phyloP scores from a whole-genome alignment of 2,888 invertebrate genomes.

The Cephus runcator region DNA sequence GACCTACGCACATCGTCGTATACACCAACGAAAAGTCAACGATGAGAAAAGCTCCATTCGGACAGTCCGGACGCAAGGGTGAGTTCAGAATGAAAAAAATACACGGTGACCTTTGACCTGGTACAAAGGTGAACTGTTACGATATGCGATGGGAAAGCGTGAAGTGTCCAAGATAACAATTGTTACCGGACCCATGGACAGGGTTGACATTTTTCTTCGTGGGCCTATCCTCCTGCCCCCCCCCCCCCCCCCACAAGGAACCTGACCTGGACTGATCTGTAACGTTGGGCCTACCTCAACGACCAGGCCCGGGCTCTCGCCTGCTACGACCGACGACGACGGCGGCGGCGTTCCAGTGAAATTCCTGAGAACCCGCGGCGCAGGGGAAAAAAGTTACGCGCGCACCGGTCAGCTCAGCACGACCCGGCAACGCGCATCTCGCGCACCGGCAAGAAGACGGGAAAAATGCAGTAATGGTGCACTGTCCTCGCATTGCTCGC shows the following conservation, averaged over 20 bases:
- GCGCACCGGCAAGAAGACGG: slow-evolving; percentile 47
- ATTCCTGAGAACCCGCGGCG: slow-evolving; percentile 54
- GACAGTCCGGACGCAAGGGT: neutral
- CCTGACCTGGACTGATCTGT: neutral
- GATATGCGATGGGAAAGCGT: neutral
- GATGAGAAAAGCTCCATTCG: neutral
- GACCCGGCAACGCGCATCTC: slow-evolving; percentile 40
- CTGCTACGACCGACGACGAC: slow-evolving; percentile 23
- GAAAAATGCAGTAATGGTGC: slow-evolving; percentile 65
- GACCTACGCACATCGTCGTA: neutral
- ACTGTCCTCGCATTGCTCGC: slow-evolving; percentile 64
- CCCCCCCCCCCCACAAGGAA: neutral
- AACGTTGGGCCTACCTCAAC: slow-evolving; percentile 49
- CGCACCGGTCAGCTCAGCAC: slow-evolving; percentile 36
- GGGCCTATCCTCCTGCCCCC: neutral
- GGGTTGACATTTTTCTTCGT: neutral
- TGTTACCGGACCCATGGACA: neutral
- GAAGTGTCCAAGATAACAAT: neutral
- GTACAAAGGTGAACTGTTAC: neutral
- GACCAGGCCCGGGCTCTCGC: slow-evolving; percentile 32
- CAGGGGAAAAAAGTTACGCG: slow-evolving; percentile 41
- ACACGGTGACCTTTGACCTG: neutral
- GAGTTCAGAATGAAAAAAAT: neutral
- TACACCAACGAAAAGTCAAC: neutral
- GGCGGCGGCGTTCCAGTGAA: slow-evolving; percentile 56